These are phyloP conservation scores for Ostrea edulis DNA, from an alignment of 1,140 invertebrate genomes.

Conservation along the genomic window DNA sequence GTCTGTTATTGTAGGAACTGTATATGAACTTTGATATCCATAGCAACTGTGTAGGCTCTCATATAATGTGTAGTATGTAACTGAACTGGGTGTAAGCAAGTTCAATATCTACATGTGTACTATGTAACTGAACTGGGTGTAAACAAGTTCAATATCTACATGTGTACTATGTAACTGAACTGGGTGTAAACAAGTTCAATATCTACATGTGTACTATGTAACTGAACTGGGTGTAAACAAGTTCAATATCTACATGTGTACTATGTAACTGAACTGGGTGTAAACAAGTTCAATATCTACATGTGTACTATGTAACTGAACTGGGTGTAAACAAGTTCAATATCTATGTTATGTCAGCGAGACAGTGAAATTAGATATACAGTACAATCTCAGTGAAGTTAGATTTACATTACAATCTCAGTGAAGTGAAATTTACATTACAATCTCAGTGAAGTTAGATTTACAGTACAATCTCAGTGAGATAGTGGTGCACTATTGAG, in stretches of 20 bases:
- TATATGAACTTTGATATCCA: slow-evolving; percentile 24
- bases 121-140: background rate
- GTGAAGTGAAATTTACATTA: too few relatives aligned
- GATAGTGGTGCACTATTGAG: too few relatives aligned
- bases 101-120: background rate
- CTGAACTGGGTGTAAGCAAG: background rate
- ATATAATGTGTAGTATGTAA: background rate
- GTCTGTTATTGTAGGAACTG: slow-evolving; percentile 6
- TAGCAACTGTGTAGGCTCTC: background rate
- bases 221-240: background rate
- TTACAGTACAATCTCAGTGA: too few relatives aligned
- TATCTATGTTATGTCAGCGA: too few relatives aligned
- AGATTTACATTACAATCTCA: too few relatives aligned
- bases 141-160: too few relatives aligned
- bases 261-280: background rate
- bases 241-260: background rate
- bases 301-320: background rate
- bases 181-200: too few relatives aligned
- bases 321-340: too few relatives aligned
- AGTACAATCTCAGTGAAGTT: too few relatives aligned
- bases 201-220: background rate
- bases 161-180: background rate
- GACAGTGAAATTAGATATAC: too few relatives aligned
- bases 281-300: too few relatives aligned
- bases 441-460: too few relatives aligned